Conservation (phyloP, 2,797 vertebrate genomes). For the Odontamblyopus lacepedii region DNA sequence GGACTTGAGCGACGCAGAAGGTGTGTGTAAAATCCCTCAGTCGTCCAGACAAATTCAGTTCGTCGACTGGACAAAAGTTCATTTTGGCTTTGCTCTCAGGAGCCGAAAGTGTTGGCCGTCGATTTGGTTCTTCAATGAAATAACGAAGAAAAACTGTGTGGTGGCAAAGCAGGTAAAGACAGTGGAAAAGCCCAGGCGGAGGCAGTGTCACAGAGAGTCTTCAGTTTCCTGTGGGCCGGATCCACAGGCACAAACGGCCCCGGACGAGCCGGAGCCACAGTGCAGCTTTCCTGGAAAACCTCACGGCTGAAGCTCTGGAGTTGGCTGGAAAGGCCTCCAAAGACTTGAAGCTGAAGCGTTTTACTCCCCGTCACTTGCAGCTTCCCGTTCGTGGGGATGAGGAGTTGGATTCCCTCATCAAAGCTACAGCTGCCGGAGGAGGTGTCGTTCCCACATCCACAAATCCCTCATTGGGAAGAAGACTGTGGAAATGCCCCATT, state of each 20-base stretch:
- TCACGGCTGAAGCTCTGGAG: conserved; percentile 91
- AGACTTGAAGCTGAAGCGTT: conserved; percentile 84
- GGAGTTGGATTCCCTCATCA: conserved; percentile 84
- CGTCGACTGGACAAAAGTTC: conserved; percentile 45
- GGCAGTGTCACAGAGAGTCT: conserved; percentile 91
- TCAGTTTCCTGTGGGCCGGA: conserved; percentile 83
- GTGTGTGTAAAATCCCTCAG: no score
- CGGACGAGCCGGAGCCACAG: conserved; percentile 83
- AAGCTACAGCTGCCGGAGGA: conserved; percentile 84
- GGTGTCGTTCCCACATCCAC: conserved; percentile 85
- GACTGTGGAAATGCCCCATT: conserved; percentile 79
- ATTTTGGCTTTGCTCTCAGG: conserved; percentile 82
- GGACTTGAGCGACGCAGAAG: no score
- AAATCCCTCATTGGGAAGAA: conserved; percentile 86
- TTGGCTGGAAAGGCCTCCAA: conserved; percentile 84
- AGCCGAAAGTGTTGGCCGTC: conserved; percentile 71
- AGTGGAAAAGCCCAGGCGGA: conserved; percentile 96
- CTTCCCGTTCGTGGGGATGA: conserved; percentile 84
- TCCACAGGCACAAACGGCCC: conserved; percentile 85
- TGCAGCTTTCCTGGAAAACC: conserved; percentile 85
- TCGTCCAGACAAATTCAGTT: no score
- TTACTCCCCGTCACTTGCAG: conserved; percentile 84
- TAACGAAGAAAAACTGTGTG: conserved; percentile 77
- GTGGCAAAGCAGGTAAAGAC: conserved; percentile 94
- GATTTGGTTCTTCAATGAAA: conserved; percentile 63